A percentile compares a stretch with the other conserved stretches of the same genome.
phyloP scores from a whole-genome alignment of 2,797 vertebrate genomes.

The Syngnathus rostellatus region DNA sequence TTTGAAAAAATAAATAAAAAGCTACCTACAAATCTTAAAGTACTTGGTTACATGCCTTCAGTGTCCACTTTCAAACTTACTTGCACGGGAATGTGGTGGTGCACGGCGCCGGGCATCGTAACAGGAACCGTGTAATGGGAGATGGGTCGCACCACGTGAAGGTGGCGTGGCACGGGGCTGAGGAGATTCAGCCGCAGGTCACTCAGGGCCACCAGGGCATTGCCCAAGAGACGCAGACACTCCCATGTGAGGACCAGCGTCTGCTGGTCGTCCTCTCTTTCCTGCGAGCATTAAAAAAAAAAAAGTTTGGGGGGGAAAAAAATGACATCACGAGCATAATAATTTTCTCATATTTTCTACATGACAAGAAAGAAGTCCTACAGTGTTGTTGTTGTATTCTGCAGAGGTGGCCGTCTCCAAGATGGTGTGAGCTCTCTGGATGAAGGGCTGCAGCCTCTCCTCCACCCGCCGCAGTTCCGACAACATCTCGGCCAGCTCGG shows the following conservation, averaged over 20 bases:
- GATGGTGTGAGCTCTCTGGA: conserved; percentile 82
- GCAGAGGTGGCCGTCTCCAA: conserved; percentile 75
- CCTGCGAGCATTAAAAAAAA: conserved; percentile 46
- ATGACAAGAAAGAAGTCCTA: conserved; percentile 45
- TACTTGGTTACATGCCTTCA: background rate
- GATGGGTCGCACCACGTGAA: conserved; percentile 84
- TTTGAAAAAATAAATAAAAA: too few relatives aligned
- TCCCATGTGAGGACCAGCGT: conserved; percentile 80
- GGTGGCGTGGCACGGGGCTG: conserved; percentile 76
- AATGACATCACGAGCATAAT: too few relatives aligned
- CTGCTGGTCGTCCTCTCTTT: conserved; percentile 82
- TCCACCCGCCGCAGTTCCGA: conserved; percentile 79
- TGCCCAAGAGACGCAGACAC: conserved; percentile 82
- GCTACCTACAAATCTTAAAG: background rate
- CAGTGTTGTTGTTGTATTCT: conserved; percentile 83
- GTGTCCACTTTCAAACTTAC: conserved; percentile 28
- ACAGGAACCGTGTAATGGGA: conserved; percentile 83
- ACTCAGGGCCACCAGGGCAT: conserved; percentile 82
- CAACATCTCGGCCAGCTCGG: conserved; percentile 80
- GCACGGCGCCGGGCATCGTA: conserved; percentile 76
- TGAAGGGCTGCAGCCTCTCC: conserved; percentile 81
- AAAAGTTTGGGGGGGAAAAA: too few relatives aligned
- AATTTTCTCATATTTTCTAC: too few relatives aligned
- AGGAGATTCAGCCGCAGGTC: conserved; percentile 85
- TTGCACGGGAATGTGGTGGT: conserved; percentile 75